Evolutionary conservation across 1,140 invertebrate species (phyloP).

Genomic region (Pachypsylla venusta): DNA sequence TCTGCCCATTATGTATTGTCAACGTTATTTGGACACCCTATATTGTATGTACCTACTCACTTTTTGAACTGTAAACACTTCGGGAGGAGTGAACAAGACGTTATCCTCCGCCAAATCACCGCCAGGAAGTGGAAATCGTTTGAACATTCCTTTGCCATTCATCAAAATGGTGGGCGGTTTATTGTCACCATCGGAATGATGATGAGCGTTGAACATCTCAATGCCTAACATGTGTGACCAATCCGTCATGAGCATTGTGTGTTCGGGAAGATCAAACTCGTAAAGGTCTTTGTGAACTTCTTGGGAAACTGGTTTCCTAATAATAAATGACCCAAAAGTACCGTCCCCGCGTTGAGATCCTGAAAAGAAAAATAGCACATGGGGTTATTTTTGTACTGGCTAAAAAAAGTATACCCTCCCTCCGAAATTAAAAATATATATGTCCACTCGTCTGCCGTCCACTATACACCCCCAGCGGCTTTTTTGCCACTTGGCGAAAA

Average conservation of each 20-base stretch:
- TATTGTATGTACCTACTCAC: too few species aligned
- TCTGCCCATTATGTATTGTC: too few species aligned
- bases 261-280: slow-evolving; percentile 52
- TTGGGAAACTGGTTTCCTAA: slow-evolving; percentile 39
- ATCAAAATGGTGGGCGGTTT: slow-evolving; percentile 60
- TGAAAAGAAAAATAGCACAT: too few species aligned
- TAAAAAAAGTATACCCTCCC: too few species aligned
- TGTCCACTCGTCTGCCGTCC: too few species aligned
- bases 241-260: slow-evolving; percentile 56
- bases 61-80: slow-evolving; percentile 41
- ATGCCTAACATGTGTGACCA: slow-evolving; percentile 57
- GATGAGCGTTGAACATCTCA: slow-evolving; percentile 55
- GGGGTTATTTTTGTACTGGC: too few species aligned
- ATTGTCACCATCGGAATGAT: slow-evolving; percentile 60
- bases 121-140: slow-evolving; percentile 30
- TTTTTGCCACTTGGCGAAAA: too few species aligned
- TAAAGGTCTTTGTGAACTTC: slow-evolving; percentile 44
- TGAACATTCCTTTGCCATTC: slow-evolving; percentile 55
- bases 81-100: slow-evolving; percentile 35
- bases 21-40: too few species aligned
- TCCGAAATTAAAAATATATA: too few species aligned
- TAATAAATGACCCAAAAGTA: slow-evolving; percentile 56
- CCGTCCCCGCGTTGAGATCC: slow-evolving; percentile 71
- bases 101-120: slow-evolving; percentile 22
- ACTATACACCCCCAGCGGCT: too few species aligned